Base-by-base conservation (phyloP, 2,888 invertebrate species). In the Entomobrya multifasciata region DNA sequence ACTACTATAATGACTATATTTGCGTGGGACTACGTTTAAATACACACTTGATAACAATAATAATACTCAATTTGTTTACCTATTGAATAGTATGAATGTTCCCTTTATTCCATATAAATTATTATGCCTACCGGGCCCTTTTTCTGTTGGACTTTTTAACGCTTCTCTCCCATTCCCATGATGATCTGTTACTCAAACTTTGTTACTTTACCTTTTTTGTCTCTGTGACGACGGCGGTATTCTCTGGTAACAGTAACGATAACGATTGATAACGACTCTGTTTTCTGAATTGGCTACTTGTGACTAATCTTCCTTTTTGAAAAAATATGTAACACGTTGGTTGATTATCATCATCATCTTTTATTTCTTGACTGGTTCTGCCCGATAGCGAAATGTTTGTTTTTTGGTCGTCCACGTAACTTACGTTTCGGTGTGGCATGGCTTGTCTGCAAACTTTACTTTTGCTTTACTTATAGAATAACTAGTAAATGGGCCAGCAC, bases 361-460 rank as follows among this genome's bases (percentile, higher is more conserved):
- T 27, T 52, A 36, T 36, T 74, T 74, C 52, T 52, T 77, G 77
- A 77, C 57, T 57, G 25, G 62, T 65, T 47, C 10, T 79, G 52
- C 79, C 62, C 62, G 65, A 44, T 30, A 79, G 65, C 47, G 13
- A 65, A 65, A 77, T 36, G 41, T 44, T 77, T 60, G 57, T 41
- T 60, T 77, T 77, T 60, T 57, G 2, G 41, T 55, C 1, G 13
- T 52, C 5, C 8, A 4, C 36, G 4, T 8, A 6, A 4, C 4
- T 6, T 36, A 36, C 30, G 49, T 79, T n/a, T 30, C 47, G 80
- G 60, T 67, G 36, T 52, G 55, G 67, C 79, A 36, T 55, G 76
- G 36, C 36, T 3, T 55, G 74, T 52, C 55, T 17, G 30, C 55
- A 30, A 20, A 13, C 4, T 67, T 49, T 65, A 11, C 22, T 20